These are phyloP conservation scores for Microctenopoma stevenorrisi DNA, from an alignment of 2,797 vertebrate genomes.

Conservation along the genomic window DNA sequence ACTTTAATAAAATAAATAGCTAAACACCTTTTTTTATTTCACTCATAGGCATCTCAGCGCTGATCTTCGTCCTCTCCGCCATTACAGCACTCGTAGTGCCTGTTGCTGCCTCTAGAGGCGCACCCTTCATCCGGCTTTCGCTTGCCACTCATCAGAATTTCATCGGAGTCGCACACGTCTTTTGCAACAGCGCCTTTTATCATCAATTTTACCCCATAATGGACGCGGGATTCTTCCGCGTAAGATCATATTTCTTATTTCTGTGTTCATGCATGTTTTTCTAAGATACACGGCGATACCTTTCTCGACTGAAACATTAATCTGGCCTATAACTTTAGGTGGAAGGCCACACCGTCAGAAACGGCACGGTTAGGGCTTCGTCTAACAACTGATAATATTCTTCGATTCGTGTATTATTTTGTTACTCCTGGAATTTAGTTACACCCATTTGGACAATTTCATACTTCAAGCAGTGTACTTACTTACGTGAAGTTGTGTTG, in stretches of 20 bases:
- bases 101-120: conserved; percentile 42
- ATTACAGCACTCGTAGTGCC: conserved; percentile 24
- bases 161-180: conserved; percentile 65
- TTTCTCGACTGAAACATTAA: neutral
- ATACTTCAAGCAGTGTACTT: accelerated
- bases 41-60: too few relatives aligned
- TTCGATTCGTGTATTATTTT: neutral
- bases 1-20: too few relatives aligned
- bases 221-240: conserved; percentile 92
- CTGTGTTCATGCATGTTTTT: neutral
- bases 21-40: too few relatives aligned
- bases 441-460: accelerated
- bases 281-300: accelerated
- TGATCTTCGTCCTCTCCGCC: too few relatives aligned
- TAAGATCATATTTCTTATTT: conserved; percentile 69
- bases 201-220: conserved; percentile 75
- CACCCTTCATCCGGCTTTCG: conserved; percentile 36
- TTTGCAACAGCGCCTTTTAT: conserved; percentile 54
- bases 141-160: conserved; percentile 51
- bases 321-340: neutral
- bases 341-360: conserved; percentile 43
- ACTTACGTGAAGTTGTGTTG: accelerated
- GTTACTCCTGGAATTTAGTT: neutral
- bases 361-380: conserved; percentile 54
- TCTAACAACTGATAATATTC: conserved; percentile 64